These are phyloP conservation scores for Pteria penguin DNA, from an alignment of 2,888 invertebrate species.

Conservation along the genomic window DNA sequence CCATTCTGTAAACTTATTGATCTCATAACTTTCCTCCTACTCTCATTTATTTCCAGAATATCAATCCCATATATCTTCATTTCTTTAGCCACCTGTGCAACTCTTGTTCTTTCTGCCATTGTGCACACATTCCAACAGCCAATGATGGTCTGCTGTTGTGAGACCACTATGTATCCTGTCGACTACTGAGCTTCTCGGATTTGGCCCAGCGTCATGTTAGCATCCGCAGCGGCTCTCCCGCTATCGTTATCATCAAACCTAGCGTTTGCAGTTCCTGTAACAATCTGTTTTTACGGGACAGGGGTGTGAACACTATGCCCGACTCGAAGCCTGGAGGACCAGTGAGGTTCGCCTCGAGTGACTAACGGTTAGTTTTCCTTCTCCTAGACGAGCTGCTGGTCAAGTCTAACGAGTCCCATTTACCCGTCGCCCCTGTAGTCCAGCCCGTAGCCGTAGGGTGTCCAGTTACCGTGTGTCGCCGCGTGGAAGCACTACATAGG, in stretches of 20 bases:
- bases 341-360: not conserved
- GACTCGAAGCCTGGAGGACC: not conserved
- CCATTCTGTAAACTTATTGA: not conserved
- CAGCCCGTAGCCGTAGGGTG: not conserved
- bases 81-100: slow-evolving; percentile 22
- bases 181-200: slow-evolving; percentile 2
- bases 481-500: not conserved
- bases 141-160: not conserved
- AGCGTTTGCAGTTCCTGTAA: not conserved
- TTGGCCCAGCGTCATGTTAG: not conserved
- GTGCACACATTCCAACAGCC: slow-evolving; percentile 4
- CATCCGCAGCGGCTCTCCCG: not conserved
- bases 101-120: not conserved
- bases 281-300: not conserved
- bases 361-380: not conserved
- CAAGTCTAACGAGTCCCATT: not conserved
- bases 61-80: slow-evolving; percentile 19
- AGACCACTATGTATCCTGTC: not conserved
- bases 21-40: slow-evolving; percentile 8
- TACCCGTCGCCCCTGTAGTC: not conserved
- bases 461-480: not conserved
- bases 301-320: not conserved
- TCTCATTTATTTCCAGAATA: slow-evolving; percentile 9
- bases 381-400: not conserved
- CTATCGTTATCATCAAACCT: not conserved